Evolutionary conservation across 30 jellyfish, hydroid and myxozoan species (phyloP), one percentile per base, ranked within the genome.

Genomic region (Pelagia noctiluca): DNA sequence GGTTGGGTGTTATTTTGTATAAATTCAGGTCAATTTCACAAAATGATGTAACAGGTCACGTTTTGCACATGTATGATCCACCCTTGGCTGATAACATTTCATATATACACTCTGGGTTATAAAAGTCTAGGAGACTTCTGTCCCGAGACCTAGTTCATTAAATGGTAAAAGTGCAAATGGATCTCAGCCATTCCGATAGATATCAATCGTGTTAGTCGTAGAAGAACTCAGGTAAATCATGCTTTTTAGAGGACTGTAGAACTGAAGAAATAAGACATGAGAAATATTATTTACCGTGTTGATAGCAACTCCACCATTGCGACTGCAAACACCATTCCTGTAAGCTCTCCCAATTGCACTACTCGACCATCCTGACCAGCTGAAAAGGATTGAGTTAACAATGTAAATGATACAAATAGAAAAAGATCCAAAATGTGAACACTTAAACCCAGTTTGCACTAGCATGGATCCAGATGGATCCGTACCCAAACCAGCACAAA

Each of bases 271-370:
- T 4, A 26, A 57, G 32, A 8, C 10, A 5, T 4, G 5, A 57
- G 21, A 4, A n/a, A 16, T 57, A 57, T 57, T 2, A 23, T 25
- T 57, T 77, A 77, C 88, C 78, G 8, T 33, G 47, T 77, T 48
- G 2, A 77, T 77, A 10, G 70, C 88, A 2, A 79, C 35, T 18
- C 88, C 88, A 33, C 33, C 29, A 2, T 50, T 35, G 22, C 69
- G 69, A 13, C 82, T 83, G 86, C 97, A 90, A 18, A 90, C 60
- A 2, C 78, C 87, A 31, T 89, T 89, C 11, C 84, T 79, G 26
- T 60, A 83, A 5, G 94, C 97, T 91, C 71, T 76, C 0, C 97
- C 97, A 57, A 75, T 68, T 21, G 62, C 83, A 29, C 87, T 86
- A 1, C 70, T 52, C 33, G 53, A 3, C 88, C 88, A 77, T 26